Evolutionary conservation across 2,888 invertebrate species (phyloP), one percentile per base, ranked within the genome.

Genomic region (Microctonus hyperodae): DNA sequence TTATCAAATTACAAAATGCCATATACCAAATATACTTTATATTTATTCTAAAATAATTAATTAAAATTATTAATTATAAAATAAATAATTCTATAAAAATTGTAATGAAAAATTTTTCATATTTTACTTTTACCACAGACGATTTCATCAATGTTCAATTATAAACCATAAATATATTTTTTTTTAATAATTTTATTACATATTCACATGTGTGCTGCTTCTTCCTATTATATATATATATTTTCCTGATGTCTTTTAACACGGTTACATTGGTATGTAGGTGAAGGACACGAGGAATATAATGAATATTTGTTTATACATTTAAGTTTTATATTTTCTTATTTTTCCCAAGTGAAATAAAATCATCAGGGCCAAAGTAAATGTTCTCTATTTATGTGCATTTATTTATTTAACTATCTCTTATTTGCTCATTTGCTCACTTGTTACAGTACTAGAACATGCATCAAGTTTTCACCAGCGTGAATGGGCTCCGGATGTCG

Each of bases 231-330:
- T n/a, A n/a, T n/a, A n/a, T n/a, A n/a, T n/a, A n/a, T 40, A 9
- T 35, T 33, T 20, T 2, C 13, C 37, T 40, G 20, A 37, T 58
- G n/a, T 23, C 55, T 64, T 37, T 59, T 33, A 58, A 65, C 51
- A 60, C 51, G 63, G 64, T 51, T 64, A 59, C 53, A 37, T 57
- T 40, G 25, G 50, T 40, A 59, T 56, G 60, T 58, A 37, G 60
- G 58, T 66, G 69, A 72, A 66, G 70, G 65, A 65, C 69, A 51
- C 56, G 37, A 11, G 20, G 50, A 33, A 48, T 56, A 58, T 64
- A 7, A 20, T 16, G n/a, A 44, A 44, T 5, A 62, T 23, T 31
- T 10, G 23, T 35, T 40, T 44, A 9, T 56, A 20, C 28, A 53
- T 28, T 40, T 40, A 35, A 37, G 16, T 22, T 20, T 9, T 40